These are phyloP conservation scores for Aegotheles bennettii DNA, from an alignment of 2,113 vertebrate genomes.

Conservation along the genomic window DNA sequence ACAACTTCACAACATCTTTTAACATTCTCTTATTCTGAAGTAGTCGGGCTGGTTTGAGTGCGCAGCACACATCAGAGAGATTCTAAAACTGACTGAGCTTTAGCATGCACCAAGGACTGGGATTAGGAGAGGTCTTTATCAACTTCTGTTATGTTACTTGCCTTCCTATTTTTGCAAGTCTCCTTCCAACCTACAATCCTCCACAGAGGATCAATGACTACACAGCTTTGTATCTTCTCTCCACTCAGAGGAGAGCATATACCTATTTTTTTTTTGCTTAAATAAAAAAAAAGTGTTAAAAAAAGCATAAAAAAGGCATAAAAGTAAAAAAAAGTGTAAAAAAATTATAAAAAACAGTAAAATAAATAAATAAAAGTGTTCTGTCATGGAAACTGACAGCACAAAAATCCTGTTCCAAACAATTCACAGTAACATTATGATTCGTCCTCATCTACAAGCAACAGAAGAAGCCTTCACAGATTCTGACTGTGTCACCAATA, in stretches of 20 bases:
- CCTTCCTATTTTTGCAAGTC: background rate
- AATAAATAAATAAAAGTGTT: too few species aligned
- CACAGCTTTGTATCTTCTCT: background rate
- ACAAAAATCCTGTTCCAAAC: background rate
- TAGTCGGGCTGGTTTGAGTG: background rate
- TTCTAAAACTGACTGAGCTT: background rate
- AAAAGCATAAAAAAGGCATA: too few species aligned
- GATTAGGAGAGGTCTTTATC: background rate
- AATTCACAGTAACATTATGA: background rate
- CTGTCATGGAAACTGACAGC: background rate
- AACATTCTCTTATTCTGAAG: background rate
- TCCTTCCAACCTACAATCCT: background rate
- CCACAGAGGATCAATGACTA: background rate
- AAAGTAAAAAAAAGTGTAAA: too few species aligned
- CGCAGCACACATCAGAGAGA: background rate
- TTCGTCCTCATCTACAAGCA: background rate
- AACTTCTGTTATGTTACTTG: background rate
- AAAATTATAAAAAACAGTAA: too few species aligned
- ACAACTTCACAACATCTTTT: background rate
- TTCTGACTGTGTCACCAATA: background rate
- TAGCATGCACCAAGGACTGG: background rate
- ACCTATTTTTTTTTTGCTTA: accelerated
- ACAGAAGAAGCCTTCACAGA: background rate
- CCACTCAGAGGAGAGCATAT: background rate
- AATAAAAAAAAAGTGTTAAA: too few species aligned